A percentile compares a stretch with the other conserved stretches of the same genome.
Evolutionary conservation across 2,797 vertebrate genomes (phyloP).

Genomic region (Avahi laniger): DNA sequence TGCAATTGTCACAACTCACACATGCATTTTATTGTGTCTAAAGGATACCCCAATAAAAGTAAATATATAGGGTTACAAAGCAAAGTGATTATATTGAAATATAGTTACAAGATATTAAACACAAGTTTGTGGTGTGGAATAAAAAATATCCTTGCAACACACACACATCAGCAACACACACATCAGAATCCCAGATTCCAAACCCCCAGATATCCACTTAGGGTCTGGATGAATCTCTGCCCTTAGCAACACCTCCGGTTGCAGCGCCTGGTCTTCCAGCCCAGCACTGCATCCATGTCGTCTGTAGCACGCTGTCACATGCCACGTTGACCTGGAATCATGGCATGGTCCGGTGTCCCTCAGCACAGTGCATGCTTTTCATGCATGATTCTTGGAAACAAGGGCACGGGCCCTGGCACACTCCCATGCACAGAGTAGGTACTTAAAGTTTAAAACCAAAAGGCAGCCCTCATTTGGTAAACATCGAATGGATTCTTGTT

Average conservation of each 20-base stretch:
- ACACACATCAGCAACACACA: background rate
- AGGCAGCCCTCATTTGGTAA: background rate
- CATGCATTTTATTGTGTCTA: background rate
- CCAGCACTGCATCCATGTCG: fast-evolving
- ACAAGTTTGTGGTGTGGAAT: background rate
- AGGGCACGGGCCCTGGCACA: too few relatives aligned
- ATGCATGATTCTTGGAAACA: background rate
- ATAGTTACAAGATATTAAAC: background rate
- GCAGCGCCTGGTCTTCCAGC: too few relatives aligned
- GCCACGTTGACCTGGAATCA: background rate
- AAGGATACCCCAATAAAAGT: background rate
- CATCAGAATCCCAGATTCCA: background rate
- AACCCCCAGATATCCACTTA: background rate
- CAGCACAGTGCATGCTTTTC: background rate
- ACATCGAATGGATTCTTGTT: background rate
- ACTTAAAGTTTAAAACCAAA: background rate
- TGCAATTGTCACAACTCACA: background rate
- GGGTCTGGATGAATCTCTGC: background rate
- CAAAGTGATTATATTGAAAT: background rate
- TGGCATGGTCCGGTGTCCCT: background rate
- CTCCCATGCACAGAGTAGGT: background rate
- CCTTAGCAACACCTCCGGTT: fast-evolving
- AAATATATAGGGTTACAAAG: background rate
- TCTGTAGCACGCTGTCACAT: fast-evolving
- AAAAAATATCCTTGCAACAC: background rate